phyloP scores from a whole-genome alignment of 2,113 vertebrate genomes.

The Salvator merianae region DNA sequence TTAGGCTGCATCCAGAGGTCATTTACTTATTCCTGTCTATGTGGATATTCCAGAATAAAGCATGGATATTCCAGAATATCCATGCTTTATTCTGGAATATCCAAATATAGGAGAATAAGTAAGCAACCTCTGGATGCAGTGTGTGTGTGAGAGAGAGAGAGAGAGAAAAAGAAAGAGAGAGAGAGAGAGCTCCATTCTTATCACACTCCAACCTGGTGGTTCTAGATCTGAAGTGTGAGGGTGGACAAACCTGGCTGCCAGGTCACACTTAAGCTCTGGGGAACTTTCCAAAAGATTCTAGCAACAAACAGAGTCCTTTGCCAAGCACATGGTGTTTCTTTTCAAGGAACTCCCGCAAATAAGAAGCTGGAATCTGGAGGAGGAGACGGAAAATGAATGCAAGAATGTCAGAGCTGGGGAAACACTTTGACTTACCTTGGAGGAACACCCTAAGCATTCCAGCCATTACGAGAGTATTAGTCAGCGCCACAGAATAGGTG shows the following conservation, averaged over 20 bases:
- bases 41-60: no score
- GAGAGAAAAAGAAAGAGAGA: no score
- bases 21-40: no score
- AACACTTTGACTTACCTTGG: constrained; percentile 43
- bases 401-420: not conserved
- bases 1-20: no score
- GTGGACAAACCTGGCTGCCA: constrained; percentile 45
- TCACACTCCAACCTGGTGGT: constrained; percentile 8
- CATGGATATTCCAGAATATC: no score
- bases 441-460: constrained; percentile 54
- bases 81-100: no score
- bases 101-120: no score
- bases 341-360: constrained; percentile 1
- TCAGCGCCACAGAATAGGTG: constrained; percentile 69
- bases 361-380: not conserved
- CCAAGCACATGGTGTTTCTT: constrained; percentile 11
- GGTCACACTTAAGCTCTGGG: constrained; percentile 38
- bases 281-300: not conserved
- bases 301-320: constrained; percentile 19
- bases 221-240: constrained; percentile 39
- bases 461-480: constrained; percentile 51
- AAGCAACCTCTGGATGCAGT: no score
- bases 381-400: not conserved
- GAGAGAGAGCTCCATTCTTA: constrained; percentile 41
- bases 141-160: no score